Evolutionary conservation across 37 sponge, comb jelly and placozoan species (phyloP).

Genomic region (Eunapius fragilis): DNA sequence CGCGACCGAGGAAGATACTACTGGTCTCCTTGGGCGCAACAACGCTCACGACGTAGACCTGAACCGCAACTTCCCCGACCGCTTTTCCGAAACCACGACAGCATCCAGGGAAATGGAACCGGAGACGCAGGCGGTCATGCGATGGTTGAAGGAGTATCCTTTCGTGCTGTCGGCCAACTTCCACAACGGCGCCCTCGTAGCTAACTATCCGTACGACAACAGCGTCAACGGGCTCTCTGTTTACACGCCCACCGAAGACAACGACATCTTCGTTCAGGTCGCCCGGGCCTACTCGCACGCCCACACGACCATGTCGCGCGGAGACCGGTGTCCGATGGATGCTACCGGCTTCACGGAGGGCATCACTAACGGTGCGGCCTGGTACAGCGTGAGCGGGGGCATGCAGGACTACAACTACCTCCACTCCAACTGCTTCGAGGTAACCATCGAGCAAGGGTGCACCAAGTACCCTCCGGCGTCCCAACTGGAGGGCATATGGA

Average conservation of each 20-base stretch:
- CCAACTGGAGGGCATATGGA: constrained; percentile 79
- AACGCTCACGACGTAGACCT: constrained; percentile 90
- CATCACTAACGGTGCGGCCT: constrained; percentile 97
- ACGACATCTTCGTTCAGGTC: constrained; percentile 82
- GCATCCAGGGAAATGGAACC: constrained; percentile 44
- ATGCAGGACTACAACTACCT: constrained; percentile 98
- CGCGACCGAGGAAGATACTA: constrained; percentile 53
- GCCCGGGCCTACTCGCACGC: constrained; percentile 74
- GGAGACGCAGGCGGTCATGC: constrained; percentile 87
- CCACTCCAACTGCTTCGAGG: constrained; percentile 89
- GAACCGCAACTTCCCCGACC: constrained; percentile 95
- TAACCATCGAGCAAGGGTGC: constrained; percentile 94
- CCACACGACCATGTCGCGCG: constrained; percentile 81
- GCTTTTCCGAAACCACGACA: constrained; percentile 17
- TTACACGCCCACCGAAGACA: constrained; percentile 66
- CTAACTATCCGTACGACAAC: constrained; percentile 95
- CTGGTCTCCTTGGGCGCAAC: constrained; percentile 55
- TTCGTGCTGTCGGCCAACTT: constrained; percentile 97
- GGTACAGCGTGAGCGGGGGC: constrained; percentile 93
- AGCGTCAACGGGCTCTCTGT: constrained; percentile 19
- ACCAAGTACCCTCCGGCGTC: constrained; percentile 76
- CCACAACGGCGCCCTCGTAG: constrained; percentile 95
- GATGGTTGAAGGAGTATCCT: constrained; percentile 81
- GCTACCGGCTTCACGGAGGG: constrained; percentile 66
- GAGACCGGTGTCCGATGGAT: constrained; percentile 65